Percentiles rank a stretch among this genome's conserved stretches.
Evolutionary conservation across 1,140 invertebrate genomes (phyloP).

Genomic region (Zophobas morio): DNA sequence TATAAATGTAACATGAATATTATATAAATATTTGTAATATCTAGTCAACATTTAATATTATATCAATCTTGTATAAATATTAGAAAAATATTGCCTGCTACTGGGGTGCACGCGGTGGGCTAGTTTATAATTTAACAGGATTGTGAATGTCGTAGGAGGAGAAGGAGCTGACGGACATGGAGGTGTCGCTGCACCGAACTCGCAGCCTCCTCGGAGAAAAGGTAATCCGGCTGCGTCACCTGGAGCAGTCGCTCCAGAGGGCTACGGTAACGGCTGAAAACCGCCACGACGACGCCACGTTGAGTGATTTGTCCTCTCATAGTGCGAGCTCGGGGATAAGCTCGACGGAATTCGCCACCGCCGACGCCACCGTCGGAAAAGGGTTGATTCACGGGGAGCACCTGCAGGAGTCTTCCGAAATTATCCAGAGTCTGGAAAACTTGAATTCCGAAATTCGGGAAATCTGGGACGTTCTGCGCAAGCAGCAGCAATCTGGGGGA

Average conservation of each 20-base stretch:
- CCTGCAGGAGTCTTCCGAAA: slow-evolving; percentile 76
- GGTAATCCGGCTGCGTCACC: slow-evolving; percentile 81
- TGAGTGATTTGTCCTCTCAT: slow-evolving; percentile 79
- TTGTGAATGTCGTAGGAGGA: slow-evolving; percentile 74
- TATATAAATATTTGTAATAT: too few species aligned
- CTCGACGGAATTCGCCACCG: slow-evolving; percentile 77
- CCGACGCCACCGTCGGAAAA: slow-evolving; percentile 65
- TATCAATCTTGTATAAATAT: too few species aligned
- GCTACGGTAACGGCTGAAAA: slow-evolving; percentile 71
- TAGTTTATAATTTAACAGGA: too few species aligned
- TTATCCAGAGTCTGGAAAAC: slow-evolving; percentile 79
- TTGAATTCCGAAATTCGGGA: slow-evolving; percentile 81
- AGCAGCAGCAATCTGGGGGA: slow-evolving; percentile 72
- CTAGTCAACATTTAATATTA: too few species aligned
- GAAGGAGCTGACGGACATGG: slow-evolving; percentile 84
- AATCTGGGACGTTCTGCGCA: slow-evolving; percentile 79
- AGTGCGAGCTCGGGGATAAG: slow-evolving; percentile 79
- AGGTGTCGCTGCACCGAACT: slow-evolving; percentile 84
- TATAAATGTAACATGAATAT: too few species aligned
- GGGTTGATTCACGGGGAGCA: slow-evolving; percentile 55
- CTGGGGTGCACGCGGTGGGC: too few species aligned
- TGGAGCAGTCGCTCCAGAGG: slow-evolving; percentile 80
- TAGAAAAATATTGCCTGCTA: too few species aligned
- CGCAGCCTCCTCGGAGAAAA: slow-evolving; percentile 84
- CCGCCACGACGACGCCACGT: slow-evolving; percentile 70